Percentiles rank a stretch among this genome's conserved stretches.
phyloP scores from a whole-genome alignment of 2,113 vertebrate genomes.

The Aix galericulata region DNA sequence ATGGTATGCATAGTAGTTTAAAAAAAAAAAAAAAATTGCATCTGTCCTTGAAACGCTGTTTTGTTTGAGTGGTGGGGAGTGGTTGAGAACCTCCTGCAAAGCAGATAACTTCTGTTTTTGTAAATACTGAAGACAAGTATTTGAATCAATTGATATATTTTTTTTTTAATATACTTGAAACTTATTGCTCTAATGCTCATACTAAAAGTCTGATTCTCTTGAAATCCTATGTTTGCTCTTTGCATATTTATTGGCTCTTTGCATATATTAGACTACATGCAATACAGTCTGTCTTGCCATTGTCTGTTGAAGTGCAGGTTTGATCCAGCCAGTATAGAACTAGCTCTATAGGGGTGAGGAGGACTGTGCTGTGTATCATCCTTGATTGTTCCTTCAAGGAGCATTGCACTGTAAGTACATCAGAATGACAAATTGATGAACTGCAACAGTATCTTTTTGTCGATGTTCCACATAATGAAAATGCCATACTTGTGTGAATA shows the following conservation, averaged over 20 bases:
- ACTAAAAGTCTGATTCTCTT: constrained; percentile 79
- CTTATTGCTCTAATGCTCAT: constrained; percentile 81
- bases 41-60: constrained; percentile 77
- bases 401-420: constrained; percentile 99
- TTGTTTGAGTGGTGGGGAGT: constrained; percentile 69
- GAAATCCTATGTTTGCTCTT: constrained; percentile 85
- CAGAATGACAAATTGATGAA: constrained; percentile 86
- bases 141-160: constrained; percentile 75
- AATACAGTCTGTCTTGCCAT: constrained; percentile 90
- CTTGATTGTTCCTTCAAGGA: constrained; percentile 94
- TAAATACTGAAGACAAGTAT: constrained; percentile 77
- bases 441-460: constrained; percentile 87
- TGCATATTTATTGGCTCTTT: constrained; percentile 88
- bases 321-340: constrained; percentile 90
- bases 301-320: constrained; percentile 93
- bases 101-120: constrained; percentile 79
- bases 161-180: constrained; percentile 76
- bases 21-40: constrained; percentile 64
- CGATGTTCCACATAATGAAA: constrained; percentile 85
- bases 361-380: constrained; percentile 92
- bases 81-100: constrained; percentile 75
- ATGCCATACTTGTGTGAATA: constrained; percentile 83
- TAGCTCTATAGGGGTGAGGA: constrained; percentile 92
- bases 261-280: constrained; percentile 86
- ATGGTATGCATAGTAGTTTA: constrained; percentile 69